phyloP scores from a whole-genome alignment of 2,113 vertebrate species.

The Uropsilus gracilis region DNA sequence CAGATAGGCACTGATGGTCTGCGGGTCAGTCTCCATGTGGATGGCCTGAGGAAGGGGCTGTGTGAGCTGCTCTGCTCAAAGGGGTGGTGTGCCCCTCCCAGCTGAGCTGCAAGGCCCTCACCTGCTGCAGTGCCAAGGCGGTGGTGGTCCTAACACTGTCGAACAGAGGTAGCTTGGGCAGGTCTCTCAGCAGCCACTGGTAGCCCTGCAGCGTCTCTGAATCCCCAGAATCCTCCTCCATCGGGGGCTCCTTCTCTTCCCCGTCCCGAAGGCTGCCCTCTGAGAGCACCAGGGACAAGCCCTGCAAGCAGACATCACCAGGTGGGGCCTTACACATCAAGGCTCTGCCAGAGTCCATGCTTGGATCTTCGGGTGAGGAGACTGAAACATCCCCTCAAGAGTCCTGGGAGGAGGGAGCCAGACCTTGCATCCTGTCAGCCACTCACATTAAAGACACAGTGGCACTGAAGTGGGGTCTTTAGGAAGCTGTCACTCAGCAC shows the following conservation, averaged over 20 bases:
- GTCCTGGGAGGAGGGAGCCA: fast-evolving
- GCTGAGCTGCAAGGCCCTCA: constrained; percentile 54
- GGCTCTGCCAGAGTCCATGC: too few relatives aligned
- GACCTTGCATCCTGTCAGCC: fast-evolving
- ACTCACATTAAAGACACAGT: too few relatives aligned
- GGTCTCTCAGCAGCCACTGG: constrained; percentile 96
- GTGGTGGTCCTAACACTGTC: constrained; percentile 94
- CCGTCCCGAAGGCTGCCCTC: constrained; percentile 93
- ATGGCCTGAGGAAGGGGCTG: constrained; percentile 89
- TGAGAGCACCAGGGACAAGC: constrained; percentile 94
- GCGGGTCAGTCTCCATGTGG: constrained; percentile 98
- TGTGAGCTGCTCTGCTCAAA: too few relatives aligned
- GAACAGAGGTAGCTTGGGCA: constrained; percentile 94
- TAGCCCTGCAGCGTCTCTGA: constrained; percentile 92
- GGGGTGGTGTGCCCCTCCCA: not conserved
- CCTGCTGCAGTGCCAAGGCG: constrained; percentile 95
- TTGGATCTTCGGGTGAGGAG: fast-evolving
- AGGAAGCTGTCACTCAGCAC: not conserved
- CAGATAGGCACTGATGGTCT: constrained; percentile 97
- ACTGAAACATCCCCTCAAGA: fast-evolving
- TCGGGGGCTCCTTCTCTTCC: constrained; percentile 94
- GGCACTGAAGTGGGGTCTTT: not conserved
- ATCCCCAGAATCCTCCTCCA: constrained; percentile 94
- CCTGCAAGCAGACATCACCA: constrained; percentile 81
- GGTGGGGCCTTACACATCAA: fast-evolving